Conservation (phyloP, 2,113 vertebrate species). For the Cichladusa arquata region DNA sequence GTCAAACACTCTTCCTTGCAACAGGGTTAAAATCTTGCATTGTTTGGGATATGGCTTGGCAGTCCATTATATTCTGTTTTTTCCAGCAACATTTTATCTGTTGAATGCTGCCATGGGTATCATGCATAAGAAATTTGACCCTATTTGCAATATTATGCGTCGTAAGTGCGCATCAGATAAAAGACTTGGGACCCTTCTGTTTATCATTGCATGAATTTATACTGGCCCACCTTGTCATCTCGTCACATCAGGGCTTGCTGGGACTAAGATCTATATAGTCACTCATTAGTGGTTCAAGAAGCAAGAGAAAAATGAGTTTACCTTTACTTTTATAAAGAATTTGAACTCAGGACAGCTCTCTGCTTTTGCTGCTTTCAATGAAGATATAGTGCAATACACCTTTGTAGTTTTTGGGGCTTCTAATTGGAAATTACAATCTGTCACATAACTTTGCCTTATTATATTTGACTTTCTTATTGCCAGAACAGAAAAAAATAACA, state of each 20-base stretch:
- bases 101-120: not conserved
- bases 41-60: not conserved
- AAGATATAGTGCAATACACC: not conserved
- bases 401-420: not conserved
- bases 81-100: not conserved
- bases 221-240: not conserved
- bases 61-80: not conserved
- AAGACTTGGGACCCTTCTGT: not conserved
- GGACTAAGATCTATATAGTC: not conserved
- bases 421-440: not conserved
- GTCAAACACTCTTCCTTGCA: not conserved
- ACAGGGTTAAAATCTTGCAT: not conserved
- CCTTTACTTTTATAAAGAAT: not conserved
- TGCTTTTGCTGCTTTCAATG: not conserved
- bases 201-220: fast-evolving
- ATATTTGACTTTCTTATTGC: not conserved
- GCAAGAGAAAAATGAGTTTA: not conserved
- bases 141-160: not conserved
- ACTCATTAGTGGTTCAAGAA: not conserved
- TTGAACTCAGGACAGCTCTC: not conserved
- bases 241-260: not conserved
- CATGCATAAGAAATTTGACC: not conserved
- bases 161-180: not conserved
- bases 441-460: not conserved
- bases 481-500: not conserved